Evolutionary conservation across 1,140 invertebrate genomes (phyloP), one percentile per base, ranked within the genome.

Genomic region (Palaemon carinicauda): DNA sequence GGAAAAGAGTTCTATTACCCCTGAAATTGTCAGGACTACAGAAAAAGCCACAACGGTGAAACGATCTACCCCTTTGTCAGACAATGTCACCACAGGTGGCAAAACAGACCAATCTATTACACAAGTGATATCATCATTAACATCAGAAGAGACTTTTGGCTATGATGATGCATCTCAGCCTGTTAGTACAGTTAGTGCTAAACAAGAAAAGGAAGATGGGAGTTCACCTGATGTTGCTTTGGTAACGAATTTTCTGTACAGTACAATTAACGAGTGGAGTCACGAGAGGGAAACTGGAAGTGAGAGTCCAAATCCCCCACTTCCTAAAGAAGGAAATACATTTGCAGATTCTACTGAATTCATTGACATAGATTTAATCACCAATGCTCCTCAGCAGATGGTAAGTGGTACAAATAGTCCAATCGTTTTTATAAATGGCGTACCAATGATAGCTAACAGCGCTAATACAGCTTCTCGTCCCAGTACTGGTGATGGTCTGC

Each of bases 161-260:
- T n/a, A 7, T 19, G 41, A 41, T 41, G 41, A 41, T 33, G n/a
- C 60, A 19, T 15, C n/a, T 0, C 10, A 15, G 29, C n/a, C 29
- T 4, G 15, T 33, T 5, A 27, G 53, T 3, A 41, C 78, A 19
- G 65, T 50, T 12, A 77, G 52, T 1, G 52, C 31, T 10, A n/a
- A n/a, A n/a, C 41, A 65, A 17, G 31, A 53, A 19, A 85, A 56
- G 5, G 52, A 80, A 19, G 29, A 80, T 4, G 84, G 71, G 9
- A 41, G 33, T 2, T 51, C 84, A 1, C 41, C 84, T 19, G 84
- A 86, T 29, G 74, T 86, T 24, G 69, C 41, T 24, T 78, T 86
- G 12, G 84, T 86, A 19, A 74, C 77, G 15, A 86, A 86, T 29
- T 86, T 86, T 51, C 84, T 86, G 0, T 86, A 86, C 51, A 80